Percentiles rank a stretch among this genome's conserved stretches.
phyloP scores from a whole-genome alignment of 2,888 invertebrate genomes.

The Tiliacea aurago region DNA sequence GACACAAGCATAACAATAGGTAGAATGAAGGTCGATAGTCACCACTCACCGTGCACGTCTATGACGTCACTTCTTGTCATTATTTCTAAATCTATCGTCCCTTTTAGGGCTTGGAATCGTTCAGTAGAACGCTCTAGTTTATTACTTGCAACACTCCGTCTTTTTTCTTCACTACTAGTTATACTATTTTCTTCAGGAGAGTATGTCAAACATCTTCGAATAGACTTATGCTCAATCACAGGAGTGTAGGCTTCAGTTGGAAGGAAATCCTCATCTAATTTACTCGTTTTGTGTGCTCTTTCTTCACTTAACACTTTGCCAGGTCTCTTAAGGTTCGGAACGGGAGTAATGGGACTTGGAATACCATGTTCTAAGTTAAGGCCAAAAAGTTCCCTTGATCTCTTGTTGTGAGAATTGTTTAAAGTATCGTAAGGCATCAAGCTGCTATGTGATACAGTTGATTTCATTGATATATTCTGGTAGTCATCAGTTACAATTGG shows the following conservation, averaged over 20 bases:
- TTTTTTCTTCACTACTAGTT: constrained; percentile 89
- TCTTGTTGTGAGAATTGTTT: constrained; percentile 73
- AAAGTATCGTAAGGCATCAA: constrained; percentile 77
- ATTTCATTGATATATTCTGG: constrained; percentile 75
- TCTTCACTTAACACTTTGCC: constrained; percentile 86
- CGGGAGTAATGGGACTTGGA: constrained; percentile 89
- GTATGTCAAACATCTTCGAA: constrained; percentile 91
- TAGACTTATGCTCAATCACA: constrained; percentile 86
- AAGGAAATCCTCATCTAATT: constrained; percentile 86
- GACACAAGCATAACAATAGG: constrained; percentile 31
- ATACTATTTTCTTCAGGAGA: constrained; percentile 90
- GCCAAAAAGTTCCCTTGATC: constrained; percentile 84
- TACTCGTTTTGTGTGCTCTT: constrained; percentile 87
- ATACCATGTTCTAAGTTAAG: constrained; percentile 87
- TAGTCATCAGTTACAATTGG: constrained; percentile 69
- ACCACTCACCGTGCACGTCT: constrained; percentile 93
- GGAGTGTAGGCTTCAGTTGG: constrained; percentile 83
- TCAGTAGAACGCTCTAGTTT: constrained; percentile 82
- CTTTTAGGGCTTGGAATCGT: constrained; percentile 83
- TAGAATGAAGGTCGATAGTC: constrained; percentile 81
- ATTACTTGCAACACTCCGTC: constrained; percentile 88
- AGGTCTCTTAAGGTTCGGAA: constrained; percentile 82
- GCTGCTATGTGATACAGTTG: constrained; percentile 86
- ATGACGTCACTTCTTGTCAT: constrained; percentile 90
- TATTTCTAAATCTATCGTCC: constrained; percentile 92